Percentiles rank a stretch among this genome's conserved stretches.
Conservation (phyloP, 2,888 invertebrate species). For the Ennomos fuscantarius region DNA sequence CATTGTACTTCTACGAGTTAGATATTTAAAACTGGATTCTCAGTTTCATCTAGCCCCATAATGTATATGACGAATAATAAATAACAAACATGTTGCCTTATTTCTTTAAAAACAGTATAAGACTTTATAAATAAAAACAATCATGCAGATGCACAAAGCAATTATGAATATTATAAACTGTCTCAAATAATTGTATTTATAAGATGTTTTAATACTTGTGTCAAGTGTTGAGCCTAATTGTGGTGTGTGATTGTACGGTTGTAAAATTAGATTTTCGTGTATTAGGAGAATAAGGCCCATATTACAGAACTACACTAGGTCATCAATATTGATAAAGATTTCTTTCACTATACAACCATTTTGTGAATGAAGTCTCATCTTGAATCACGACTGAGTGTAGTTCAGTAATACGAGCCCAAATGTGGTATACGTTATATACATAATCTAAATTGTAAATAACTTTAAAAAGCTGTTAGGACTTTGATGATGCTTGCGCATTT, state of each 20-base stretch:
- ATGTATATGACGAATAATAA: background rate
- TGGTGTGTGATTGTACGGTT: slow-evolving; percentile 42
- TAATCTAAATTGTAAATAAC: slow-evolving; percentile 55
- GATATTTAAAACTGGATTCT: no score
- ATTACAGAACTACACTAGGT: no score
- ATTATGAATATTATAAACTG: slow-evolving; percentile 7
- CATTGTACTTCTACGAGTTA: background rate
- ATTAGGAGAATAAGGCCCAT: slow-evolving; percentile 41
- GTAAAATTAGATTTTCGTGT: slow-evolving; percentile 38
- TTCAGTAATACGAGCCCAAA: no score
- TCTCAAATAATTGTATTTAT: slow-evolving; percentile 22
- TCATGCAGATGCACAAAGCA: slow-evolving; percentile 18
- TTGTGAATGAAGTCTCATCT: no score
- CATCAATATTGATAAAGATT: no score
- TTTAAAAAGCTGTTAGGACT: slow-evolving; percentile 25
- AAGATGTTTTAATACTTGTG: background rate
- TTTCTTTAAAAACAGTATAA: background rate
- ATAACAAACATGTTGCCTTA: slow-evolving; percentile 5
- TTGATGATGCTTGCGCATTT: slow-evolving; percentile 5
- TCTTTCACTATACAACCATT: no score
- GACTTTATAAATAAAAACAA: slow-evolving; percentile 1
- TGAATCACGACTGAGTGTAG: no score
- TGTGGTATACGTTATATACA: slow-evolving; percentile 68
- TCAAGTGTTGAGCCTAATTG: slow-evolving; percentile 5
- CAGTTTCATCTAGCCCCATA: background rate